phyloP scores from a whole-genome alignment of 2,113 vertebrate species.

The Tiliqua scincoides region DNA sequence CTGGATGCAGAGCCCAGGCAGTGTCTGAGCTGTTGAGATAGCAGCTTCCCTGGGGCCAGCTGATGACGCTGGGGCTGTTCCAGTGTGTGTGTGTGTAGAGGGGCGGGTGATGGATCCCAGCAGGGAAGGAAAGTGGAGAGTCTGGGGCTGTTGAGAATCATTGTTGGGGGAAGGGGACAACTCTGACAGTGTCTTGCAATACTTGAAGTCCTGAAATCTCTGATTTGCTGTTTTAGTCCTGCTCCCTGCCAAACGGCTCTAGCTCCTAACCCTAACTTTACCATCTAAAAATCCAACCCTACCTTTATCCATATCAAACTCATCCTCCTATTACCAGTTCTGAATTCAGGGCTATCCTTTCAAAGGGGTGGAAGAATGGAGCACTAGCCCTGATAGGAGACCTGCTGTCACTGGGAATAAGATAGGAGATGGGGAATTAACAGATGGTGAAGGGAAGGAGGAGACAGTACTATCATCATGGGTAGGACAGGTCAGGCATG shows the following conservation, averaged over 20 bases:
- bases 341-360: background rate
- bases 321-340: background rate
- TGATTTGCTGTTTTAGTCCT: background rate
- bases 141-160: fast-evolving
- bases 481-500: no score
- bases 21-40: conserved; percentile 60
- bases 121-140: conserved; percentile 1
- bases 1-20: conserved; percentile 33
- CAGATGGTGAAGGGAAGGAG: background rate
- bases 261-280: background rate
- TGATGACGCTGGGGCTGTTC: conserved; percentile 26
- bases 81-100: background rate
- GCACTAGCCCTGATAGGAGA: background rate
- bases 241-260: background rate
- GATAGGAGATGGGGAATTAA: background rate
- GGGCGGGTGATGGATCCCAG: conserved; percentile 27
- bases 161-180: background rate
- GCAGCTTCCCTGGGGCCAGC: background rate
- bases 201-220: background rate
- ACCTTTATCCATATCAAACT: background rate
- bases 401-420: background rate
- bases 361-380: background rate
- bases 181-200: background rate
- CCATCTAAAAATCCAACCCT: background rate
- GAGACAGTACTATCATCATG: no score